phyloP scores from a whole-genome alignment of 2,113 vertebrate species.

The Synchiropus splendidus region DNA sequence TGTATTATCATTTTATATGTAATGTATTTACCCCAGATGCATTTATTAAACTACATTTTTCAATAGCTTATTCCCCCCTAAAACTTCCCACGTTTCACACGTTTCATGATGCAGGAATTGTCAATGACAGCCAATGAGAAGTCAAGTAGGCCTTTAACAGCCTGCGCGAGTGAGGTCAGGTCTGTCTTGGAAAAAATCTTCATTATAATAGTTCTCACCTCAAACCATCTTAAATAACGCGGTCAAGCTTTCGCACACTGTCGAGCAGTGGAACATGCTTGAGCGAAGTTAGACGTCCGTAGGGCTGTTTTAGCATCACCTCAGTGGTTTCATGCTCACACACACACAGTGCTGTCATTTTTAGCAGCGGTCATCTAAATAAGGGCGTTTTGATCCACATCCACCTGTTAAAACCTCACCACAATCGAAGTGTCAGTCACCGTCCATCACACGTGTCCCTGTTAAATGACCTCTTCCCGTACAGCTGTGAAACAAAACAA shows the following conservation, averaged over 20 bases:
- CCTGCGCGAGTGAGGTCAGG: conserved; percentile 18
- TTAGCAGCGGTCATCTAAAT: conserved; percentile 27
- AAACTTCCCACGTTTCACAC: too few relatives aligned
- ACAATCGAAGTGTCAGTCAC: conserved; percentile 17
- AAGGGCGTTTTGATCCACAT: conserved; percentile 11
- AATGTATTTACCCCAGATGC: too few relatives aligned
- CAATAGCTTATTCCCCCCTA: too few relatives aligned
- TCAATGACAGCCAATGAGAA: too few relatives aligned
- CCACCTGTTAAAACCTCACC: conserved; percentile 28
- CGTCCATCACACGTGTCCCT: conserved; percentile 15
- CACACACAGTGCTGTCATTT: conserved; percentile 30
- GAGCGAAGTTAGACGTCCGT: not conserved
- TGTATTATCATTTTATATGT: too few relatives aligned
- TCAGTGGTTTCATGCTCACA: not conserved
- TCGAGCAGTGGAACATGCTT: too few relatives aligned
- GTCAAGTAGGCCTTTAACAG: too few relatives aligned
- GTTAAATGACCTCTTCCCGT: conserved; percentile 3
- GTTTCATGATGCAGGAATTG: too few relatives aligned
- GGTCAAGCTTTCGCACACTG: too few relatives aligned
- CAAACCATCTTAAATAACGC: conserved; percentile 9
- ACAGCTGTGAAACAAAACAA: too few relatives aligned
- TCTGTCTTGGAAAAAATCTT: conserved; percentile 28
- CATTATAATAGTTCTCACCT: conserved; percentile 36
- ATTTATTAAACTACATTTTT: too few relatives aligned
- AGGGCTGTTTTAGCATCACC: too few relatives aligned